Conservation (phyloP, 1,140 invertebrate species). For the Rhynchophorus ferrugineus region DNA sequence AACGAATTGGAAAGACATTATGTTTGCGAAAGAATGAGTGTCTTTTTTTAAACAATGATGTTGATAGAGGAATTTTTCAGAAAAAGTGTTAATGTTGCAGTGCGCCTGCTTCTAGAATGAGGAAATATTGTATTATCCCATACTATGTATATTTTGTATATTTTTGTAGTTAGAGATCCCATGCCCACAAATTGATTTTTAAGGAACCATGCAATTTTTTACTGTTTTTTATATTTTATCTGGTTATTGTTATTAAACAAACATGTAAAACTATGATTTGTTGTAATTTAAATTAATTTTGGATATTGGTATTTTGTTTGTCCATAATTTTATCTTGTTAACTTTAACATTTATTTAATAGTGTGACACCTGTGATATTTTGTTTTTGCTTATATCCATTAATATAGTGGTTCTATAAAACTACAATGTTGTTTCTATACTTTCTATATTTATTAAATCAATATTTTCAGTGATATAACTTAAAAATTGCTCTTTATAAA, state of each 20-base stretch:
- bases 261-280: not conserved
- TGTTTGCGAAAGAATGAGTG: constrained; percentile 1
- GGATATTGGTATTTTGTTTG: constrained; percentile 15
- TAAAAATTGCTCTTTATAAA: not conserved
- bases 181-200: constrained; percentile 1
- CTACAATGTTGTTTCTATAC: constrained; percentile 2
- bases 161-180: constrained; percentile 20
- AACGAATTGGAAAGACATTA: not conserved
- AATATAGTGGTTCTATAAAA: constrained; percentile 27
- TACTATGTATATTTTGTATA: constrained; percentile 21
- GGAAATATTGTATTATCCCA: constrained; percentile 10
- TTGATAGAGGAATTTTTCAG: constrained; percentile 2
- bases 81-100: not conserved
- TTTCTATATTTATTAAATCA: not conserved
- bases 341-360: constrained; percentile 19
- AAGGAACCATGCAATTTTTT: constrained; percentile 7
- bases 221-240: not conserved
- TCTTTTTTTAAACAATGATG: not conserved
- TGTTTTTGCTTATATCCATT: constrained; percentile 31
- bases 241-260: not conserved
- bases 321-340: constrained; percentile 9
- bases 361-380: constrained; percentile 33
- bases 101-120: constrained; percentile 1
- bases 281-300: not conserved
- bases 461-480: not conserved